Evolutionary conservation across 2,113 vertebrate species (phyloP), one percentile per base, ranked within the genome.

Genomic region (Oplegnathus fasciatus): DNA sequence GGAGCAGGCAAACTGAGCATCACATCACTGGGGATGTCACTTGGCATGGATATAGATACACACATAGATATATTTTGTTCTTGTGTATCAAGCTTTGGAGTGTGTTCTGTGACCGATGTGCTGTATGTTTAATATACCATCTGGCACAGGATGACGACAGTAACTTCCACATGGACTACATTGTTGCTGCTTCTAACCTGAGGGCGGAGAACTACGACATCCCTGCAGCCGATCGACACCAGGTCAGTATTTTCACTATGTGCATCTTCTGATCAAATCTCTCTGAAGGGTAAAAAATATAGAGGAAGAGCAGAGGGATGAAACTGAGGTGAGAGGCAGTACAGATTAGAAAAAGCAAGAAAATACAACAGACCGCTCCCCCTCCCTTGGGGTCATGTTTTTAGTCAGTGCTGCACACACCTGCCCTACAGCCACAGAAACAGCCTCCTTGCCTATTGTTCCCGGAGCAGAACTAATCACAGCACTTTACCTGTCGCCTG

Each of bases 191-290:
- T 0, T 97, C 97, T 14, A 97, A 96, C 83, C 93, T 98, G 58
- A 94, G 97, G 0, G 97, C 97, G 0, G 96, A 97, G 93, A 98
- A 96, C 94, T 99, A 98, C 1, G 84, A 93, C 81, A 98, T 99
- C 88, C 93, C 94, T n/a, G 86, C 95, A 0, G 95, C 94, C 0
- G 82, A 86, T 92, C 92, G 89, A 7, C 93, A 93, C 88, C 90
- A 97, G 96, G 96, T 94, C 61, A 79, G 7, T n/a, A 34, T 48
- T 75, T 66, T 77, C 26, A 64, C n/a, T 11, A 6, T 18, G 13
- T 73, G 52, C 26, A 57, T 65, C 54, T 66, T 77, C 37, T 34
- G 13, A 62, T 61, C 14, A 30, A 64, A 58, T 55, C 8, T 75
- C 9, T 50, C 6, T 34, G 1, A 54, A 40, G 26, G 32, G 18